These are phyloP conservation scores for Antennarius maculatus DNA, from an alignment of 2,797 vertebrate genomes.

Conservation along the genomic window DNA sequence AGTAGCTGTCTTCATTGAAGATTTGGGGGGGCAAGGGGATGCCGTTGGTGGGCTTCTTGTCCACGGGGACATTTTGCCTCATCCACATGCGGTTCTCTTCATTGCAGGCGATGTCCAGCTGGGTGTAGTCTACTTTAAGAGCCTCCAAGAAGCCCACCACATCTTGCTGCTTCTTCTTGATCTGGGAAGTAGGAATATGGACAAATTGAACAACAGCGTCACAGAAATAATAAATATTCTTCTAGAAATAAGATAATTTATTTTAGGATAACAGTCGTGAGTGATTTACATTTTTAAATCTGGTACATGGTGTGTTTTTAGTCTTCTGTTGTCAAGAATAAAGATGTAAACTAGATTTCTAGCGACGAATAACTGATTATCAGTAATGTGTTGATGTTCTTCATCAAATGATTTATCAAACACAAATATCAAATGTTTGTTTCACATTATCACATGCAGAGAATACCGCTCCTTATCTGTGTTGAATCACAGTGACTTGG, in stretches of 20 bases:
- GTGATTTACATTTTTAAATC: conserved; percentile 8
- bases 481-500: neutral
- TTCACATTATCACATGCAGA: neutral
- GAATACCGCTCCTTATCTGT: neutral
- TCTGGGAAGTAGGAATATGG: conserved; percentile 76
- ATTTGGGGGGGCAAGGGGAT: conserved; percentile 98
- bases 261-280: neutral
- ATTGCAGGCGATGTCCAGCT: conserved; percentile 94
- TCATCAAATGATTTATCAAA: neutral
- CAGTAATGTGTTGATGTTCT: neutral
- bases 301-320: neutral
- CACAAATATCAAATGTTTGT: neutral
- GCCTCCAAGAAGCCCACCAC: conserved; percentile 96
- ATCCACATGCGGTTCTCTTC: conserved; percentile 97
- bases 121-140: conserved; percentile 93
- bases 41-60: conserved; percentile 94
- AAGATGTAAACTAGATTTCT: neutral
- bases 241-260: neutral
- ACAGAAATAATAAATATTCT: too few species aligned
- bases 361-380: neutral
- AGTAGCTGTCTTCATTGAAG: conserved; percentile 95
- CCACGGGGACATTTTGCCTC: conserved; percentile 94
- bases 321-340: neutral
- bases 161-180: conserved; percentile 99
- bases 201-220: neutral